Evolutionary conservation across 2,797 vertebrate species (phyloP), one percentile per base, ranked within the genome.

Genomic region (Ambastaia sidthimunki): DNA sequence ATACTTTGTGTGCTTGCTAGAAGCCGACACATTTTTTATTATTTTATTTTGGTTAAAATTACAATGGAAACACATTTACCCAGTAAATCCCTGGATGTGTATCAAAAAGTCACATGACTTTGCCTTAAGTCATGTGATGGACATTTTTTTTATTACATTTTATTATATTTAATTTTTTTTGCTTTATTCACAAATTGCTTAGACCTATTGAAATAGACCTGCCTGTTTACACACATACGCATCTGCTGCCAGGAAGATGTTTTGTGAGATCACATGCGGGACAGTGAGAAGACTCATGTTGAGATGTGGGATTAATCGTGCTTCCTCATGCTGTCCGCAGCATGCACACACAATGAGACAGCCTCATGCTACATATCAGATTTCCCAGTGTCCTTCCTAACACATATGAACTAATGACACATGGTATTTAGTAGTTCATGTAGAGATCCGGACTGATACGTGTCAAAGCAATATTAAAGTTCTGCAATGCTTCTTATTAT

Each of bases 301-400:
- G 69, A n/a, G 18, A n/a, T 52, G 62, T 48, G 62, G 78, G 78
- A 80, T 80, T 80, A 80, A 59, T n/a, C n/a, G n/a, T n/a, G n/a
- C n/a, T n/a, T n/a, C n/a, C n/a, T 80, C 52, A 41, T 74, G 70
- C 78, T 73, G 78, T 74, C 50, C 50, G 66, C 78, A 47, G 34
- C 70, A 67, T 68, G 50, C 55, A 67, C 72, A 67, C 78, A 73
- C 62, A 80, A 80, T 59, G 52, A 80, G 31, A 23, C 7, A 11
- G 31, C 50, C 77, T 72, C 59, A 79, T 72, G 60, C 34, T 44
- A 72, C 18, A 18, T 55, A 66, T 80, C 71, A 23, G 34, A 66
- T 80, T 80, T 74, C 78, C n/a, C 60, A 7, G 48, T n/a, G n/a
- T n/a, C n/a, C n/a, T n/a, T 74, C 71, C 47, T 67, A 47, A 74